A percentile compares a stretch with the other conserved stretches of the same genome.
phyloP scores from a whole-genome alignment of 2,797 vertebrate species.

The Dryobates pubescens region DNA sequence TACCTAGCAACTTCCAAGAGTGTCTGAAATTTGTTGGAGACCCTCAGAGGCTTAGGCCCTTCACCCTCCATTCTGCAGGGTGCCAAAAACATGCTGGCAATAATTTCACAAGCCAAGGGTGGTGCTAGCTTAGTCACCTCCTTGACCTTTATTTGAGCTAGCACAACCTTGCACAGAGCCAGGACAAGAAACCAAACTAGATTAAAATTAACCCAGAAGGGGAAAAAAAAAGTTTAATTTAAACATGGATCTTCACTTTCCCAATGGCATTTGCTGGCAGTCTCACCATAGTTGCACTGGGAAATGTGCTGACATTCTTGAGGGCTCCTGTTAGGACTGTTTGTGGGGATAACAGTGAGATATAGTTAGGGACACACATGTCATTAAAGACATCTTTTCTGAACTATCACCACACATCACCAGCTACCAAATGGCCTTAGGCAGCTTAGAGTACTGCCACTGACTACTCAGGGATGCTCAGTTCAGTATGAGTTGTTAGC shows the following conservation, averaged over 20 bases:
- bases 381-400: neutral
- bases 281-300: neutral
- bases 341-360: neutral
- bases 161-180: neutral
- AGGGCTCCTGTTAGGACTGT: neutral
- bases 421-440: neutral
- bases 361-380: neutral
- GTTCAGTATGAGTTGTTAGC: neutral
- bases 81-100: neutral
- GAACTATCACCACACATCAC: neutral
- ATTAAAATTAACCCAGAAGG: neutral
- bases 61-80: neutral
- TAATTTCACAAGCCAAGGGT: neutral
- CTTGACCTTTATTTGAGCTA: neutral
- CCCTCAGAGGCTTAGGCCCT: neutral
- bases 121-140: neutral
- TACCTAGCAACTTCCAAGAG: constrained; percentile 47
- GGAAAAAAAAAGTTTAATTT: neutral
- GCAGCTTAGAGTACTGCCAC: neutral
- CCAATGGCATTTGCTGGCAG: rapidly evolving
- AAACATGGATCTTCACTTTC: neutral
- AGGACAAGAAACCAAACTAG: neutral
- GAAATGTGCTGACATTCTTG: rapidly evolving
- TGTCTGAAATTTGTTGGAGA: constrained; percentile 21
- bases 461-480: neutral